Evolutionary conservation across 2,888 invertebrate genomes (phyloP), one percentile per base, ranked within the genome.

Genomic region (Tetragnatha montana): DNA sequence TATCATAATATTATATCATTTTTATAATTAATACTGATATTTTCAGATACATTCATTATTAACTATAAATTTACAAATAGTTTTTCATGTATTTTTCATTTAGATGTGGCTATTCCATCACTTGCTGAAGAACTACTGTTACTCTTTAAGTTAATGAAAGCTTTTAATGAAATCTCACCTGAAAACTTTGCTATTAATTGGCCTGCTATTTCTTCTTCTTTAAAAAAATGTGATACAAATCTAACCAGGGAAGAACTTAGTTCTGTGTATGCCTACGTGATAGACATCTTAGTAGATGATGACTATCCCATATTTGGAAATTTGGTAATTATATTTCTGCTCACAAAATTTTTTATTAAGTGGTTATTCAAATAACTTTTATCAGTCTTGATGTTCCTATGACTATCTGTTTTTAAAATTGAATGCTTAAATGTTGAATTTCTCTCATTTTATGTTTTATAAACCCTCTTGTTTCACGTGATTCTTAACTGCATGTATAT

Each of bases 161-260:
- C n/a, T 22, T 86, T 78, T 50, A 60, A 82, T 50, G n/a, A 19
- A n/a, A 50, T 68, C 71, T 21, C 68, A 10, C 22, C 21, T 1
- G 76, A 35, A 50, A 50, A 87, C n/a, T 73, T 60, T 86, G 73
- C 73, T 19, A 50, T 87, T 47, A 86, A 90, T 79, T 78, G 86
- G 10, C 68, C 68, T 73, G 35, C 78, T 8, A 73, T 90, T 35
- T 76, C 82, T n/a, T 50, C 22, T 47, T 35, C 19, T 73, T 68
- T 89, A 49, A 70, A 89, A 12, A 47, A 68, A 47, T 80, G 69
- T 47, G 19, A 19, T 8, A 14, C 22, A 60, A 7, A 68, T 1
- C 12, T 85, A 8, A 49, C 89, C 12, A 7, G 7, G 1, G 81
- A 81, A 76, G 85, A 89, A 47, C 19, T 81, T 1, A 71, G 60